Percentiles rank a stretch among this genome's conserved stretches.
phyloP scores from a whole-genome alignment of 64 coral and sea anemone genomes.

The Anthopleura sola region DNA sequence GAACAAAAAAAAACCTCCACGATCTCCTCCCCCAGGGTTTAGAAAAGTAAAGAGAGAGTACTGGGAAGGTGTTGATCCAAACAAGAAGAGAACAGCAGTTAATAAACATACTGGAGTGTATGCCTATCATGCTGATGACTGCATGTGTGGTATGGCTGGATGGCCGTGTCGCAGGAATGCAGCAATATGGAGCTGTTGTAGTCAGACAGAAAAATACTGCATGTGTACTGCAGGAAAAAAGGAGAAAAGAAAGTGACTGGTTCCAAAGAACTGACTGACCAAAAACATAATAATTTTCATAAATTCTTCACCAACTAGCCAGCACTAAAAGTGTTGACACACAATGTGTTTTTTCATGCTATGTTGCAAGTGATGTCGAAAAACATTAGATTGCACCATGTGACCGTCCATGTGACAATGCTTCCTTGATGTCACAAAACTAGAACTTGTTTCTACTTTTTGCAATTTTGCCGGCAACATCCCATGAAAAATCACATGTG shows the following conservation, averaged over 20 bases:
- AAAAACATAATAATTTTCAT: background rate
- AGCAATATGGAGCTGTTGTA: slow-evolving; percentile 93
- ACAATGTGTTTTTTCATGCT: too few relatives aligned
- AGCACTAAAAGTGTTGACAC: too few relatives aligned
- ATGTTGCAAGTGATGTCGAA: too few relatives aligned
- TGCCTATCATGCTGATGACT: slow-evolving; percentile 95
- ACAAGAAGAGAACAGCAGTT: slow-evolving; percentile 31
- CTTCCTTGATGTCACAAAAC: too few relatives aligned
- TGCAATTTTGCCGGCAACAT: too few relatives aligned
- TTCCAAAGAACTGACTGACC: background rate
- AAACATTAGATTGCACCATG: too few relatives aligned
- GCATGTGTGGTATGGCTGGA: slow-evolving; percentile 72
- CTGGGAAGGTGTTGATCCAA: slow-evolving; percentile 45
- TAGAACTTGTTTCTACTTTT: too few relatives aligned
- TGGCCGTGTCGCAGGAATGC: slow-evolving; percentile 83
- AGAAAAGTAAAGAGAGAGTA: slow-evolving; percentile 30
- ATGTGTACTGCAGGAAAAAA: slow-evolving; percentile 31
- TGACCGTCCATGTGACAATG: too few relatives aligned
- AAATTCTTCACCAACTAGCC: too few relatives aligned
- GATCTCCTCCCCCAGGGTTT: slow-evolving; percentile 54
- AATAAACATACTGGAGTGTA: slow-evolving; percentile 91
- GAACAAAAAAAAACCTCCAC: background rate
- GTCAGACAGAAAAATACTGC: slow-evolving; percentile 59
- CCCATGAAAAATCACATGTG: too few relatives aligned
- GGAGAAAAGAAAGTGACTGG: background rate